Evolutionary conservation across 1,140 invertebrate species (phyloP).

Genomic region (Calycopis cecrops): DNA sequence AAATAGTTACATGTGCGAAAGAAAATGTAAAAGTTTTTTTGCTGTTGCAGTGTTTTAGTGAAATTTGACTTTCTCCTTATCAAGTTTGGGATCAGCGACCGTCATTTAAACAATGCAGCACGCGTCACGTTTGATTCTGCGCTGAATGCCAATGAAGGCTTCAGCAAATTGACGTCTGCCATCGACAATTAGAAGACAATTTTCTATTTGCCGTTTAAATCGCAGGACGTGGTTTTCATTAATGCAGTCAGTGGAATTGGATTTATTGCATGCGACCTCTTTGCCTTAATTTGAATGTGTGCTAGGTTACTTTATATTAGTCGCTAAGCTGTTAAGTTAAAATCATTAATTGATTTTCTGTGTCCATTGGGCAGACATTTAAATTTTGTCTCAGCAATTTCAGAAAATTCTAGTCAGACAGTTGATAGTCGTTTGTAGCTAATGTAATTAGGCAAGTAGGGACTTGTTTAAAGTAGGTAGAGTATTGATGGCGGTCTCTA

Average conservation of each 20-base stretch:
- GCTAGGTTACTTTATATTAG: too few relatives aligned
- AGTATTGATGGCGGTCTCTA: too few relatives aligned
- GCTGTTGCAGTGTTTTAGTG: slow-evolving; percentile 38
- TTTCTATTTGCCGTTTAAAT: slow-evolving; percentile 22
- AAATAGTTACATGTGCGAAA: slow-evolving; percentile 3
- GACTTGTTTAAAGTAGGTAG: too few relatives aligned
- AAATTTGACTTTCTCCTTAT: slow-evolving; percentile 62
- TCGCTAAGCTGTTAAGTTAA: too few relatives aligned
- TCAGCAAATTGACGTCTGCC: slow-evolving; percentile 24
- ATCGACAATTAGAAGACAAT: slow-evolving; percentile 13
- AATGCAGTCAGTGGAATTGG: background rate
- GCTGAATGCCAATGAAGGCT: slow-evolving; percentile 48
- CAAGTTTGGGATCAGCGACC: slow-evolving; percentile 48
- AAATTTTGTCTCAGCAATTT: too few relatives aligned
- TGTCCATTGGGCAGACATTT: too few relatives aligned
- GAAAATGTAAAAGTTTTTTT: slow-evolving; percentile 23
- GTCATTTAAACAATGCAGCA: slow-evolving; percentile 46
- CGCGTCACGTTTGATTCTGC: slow-evolving; percentile 40
- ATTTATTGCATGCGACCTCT: too few relatives aligned
- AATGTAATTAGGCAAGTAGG: too few relatives aligned
- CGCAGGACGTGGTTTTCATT: background rate
- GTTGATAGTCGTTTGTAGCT: too few relatives aligned
- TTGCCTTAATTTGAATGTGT: too few relatives aligned
- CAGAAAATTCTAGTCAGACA: too few relatives aligned
- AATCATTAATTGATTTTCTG: too few relatives aligned